Evolutionary conservation across 2,113 vertebrate genomes (phyloP).

Genomic region (Ictalurus furcatus): DNA sequence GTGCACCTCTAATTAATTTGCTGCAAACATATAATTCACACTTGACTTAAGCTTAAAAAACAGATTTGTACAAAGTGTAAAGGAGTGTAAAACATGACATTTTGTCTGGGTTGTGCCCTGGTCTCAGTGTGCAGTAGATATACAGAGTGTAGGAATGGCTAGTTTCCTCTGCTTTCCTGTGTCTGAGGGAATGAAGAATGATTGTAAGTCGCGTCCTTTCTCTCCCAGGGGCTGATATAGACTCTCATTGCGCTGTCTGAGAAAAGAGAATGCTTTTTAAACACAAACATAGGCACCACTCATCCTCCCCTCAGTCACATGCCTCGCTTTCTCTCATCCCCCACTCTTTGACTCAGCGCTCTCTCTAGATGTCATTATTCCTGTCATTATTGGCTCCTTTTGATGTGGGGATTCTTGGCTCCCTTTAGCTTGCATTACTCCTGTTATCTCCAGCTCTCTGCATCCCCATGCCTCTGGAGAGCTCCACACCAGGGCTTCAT

Average conservation of each 20-base stretch:
- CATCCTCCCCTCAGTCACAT: conserved; percentile 62
- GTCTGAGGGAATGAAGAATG: conserved; percentile 54
- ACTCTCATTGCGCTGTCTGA: conserved; percentile 68
- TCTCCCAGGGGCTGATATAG: conserved; percentile 74
- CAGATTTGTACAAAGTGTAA: background rate
- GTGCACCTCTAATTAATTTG: conserved; percentile 8
- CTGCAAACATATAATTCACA: background rate
- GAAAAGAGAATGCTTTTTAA: conserved; percentile 63
- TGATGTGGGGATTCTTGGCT: conserved; percentile 73
- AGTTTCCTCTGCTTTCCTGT: conserved; percentile 48
- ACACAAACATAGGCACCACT: conserved; percentile 74
- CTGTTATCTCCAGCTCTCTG: conserved; percentile 65
- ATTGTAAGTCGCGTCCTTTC: conserved; percentile 68
- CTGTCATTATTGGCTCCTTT: conserved; percentile 77
- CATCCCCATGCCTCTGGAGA: conserved; percentile 62
- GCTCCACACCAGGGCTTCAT: conserved; percentile 58
- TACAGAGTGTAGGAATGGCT: conserved; percentile 39
- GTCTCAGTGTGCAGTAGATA: conserved; percentile 4
- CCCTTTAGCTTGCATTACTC: conserved; percentile 69
- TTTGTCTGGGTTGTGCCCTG: conserved; percentile 8
- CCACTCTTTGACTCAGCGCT: conserved; percentile 54
- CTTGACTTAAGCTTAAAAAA: background rate
- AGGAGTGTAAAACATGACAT: conserved; percentile 4
- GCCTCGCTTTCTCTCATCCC: conserved; percentile 49
- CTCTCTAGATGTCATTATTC: conserved; percentile 73